phyloP scores from a whole-genome alignment of 1,140 invertebrate species.

The Dendrolimus kikuchii region DNA sequence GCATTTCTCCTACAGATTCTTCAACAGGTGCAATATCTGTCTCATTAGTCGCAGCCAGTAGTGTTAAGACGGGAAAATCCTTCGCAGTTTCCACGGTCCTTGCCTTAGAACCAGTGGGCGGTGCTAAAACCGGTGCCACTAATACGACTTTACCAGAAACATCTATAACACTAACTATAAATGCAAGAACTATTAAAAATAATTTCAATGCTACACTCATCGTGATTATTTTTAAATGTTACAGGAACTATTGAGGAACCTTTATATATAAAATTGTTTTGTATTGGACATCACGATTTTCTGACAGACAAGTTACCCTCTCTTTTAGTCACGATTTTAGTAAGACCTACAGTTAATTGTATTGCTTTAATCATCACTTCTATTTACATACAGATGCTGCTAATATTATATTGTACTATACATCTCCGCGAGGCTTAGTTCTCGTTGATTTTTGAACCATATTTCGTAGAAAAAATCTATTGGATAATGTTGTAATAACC shows the following conservation, averaged over 20 bases:
- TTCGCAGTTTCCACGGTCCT: conserved; percentile 46
- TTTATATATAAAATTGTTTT: conserved; percentile 38
- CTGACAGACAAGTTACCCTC: conserved; percentile 7
- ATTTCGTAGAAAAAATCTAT: no score
- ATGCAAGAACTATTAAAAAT: conserved; percentile 2
- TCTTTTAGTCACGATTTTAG: conserved; percentile 6
- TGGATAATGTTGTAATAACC: no score
- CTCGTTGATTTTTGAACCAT: no score
- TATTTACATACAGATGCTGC: no score
- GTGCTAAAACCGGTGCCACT: conserved; percentile 41
- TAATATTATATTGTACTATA: no score
- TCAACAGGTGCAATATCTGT: conserved; percentile 9
- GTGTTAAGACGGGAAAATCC: conserved; percentile 45
- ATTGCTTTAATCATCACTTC: no score
- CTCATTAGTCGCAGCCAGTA: conserved; percentile 28
- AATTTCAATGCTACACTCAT: conserved; percentile 15
- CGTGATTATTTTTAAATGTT: conserved; percentile 12
- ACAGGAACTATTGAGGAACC: conserved; percentile 18
- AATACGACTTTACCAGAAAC: conserved; percentile 27
- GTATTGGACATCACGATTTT: conserved; percentile 40
- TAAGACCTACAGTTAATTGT: no score
- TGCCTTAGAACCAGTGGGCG: conserved; percentile 29
- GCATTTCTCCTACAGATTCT: conserved; percentile 10
- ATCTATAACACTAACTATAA: conserved; percentile 9
- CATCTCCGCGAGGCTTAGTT: no score